Evolutionary conservation across 2,888 invertebrate genomes (phyloP).

Genomic region (Ellobium chinense): DNA sequence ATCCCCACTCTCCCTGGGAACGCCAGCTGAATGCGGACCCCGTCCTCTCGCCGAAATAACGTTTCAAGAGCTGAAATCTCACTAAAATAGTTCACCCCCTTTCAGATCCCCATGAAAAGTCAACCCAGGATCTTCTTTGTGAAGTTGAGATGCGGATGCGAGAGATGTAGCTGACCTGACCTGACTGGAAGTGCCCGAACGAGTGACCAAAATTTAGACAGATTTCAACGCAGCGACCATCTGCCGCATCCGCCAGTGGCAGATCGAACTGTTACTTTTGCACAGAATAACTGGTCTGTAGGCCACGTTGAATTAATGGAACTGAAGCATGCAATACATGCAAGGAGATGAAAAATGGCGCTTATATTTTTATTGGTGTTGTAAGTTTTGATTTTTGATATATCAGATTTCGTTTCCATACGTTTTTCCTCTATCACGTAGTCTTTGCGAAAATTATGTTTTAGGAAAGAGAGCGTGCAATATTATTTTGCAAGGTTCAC

Average conservation of each 20-base stretch:
- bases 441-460: no score
- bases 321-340: no score
- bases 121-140: slow-evolving; percentile 26
- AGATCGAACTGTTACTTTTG: no score
- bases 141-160: neutral
- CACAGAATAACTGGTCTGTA: no score
- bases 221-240: slow-evolving; percentile 31
- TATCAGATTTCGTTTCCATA: no score
- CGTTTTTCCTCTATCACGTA: no score
- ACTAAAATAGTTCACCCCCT: slow-evolving; percentile 14
- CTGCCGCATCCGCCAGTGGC: slow-evolving; percentile 17
- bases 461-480: no score
- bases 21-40: slow-evolving; percentile 24
- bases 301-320: no score
- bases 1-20: slow-evolving; percentile 21
- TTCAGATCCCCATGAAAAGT: slow-evolving; percentile 20
- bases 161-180: slow-evolving; percentile 9
- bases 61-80: slow-evolving; percentile 27
- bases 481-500: no score
- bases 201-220: slow-evolving; percentile 32
- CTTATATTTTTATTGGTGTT: no score
- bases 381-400: no score
- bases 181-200: neutral
- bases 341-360: no score
- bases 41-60: slow-evolving; percentile 7